These are phyloP conservation scores for Tetranychus urticae DNA, from an alignment of 1,140 invertebrate genomes.

Conservation along the genomic window DNA sequence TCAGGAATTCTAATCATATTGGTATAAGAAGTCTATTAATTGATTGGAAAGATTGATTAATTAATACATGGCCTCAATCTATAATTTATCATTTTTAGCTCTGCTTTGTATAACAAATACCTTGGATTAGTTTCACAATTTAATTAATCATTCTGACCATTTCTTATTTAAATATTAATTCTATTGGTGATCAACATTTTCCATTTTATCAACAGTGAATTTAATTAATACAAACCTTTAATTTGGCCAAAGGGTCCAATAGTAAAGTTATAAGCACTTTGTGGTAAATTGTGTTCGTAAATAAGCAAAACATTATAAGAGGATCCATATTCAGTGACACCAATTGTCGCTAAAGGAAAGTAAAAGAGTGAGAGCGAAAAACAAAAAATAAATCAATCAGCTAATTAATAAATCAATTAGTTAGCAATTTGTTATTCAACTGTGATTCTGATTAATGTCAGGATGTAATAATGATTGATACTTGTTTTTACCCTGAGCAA, in stretches of 20 bases:
- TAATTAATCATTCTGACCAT: neutral
- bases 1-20: no score
- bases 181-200: neutral
- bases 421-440: no score
- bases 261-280: slow-evolving; percentile 33
- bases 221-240: slow-evolving; percentile 20
- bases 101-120: no score
- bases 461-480: no score
- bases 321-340: slow-evolving; percentile 23
- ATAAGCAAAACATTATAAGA: slow-evolving; percentile 22
- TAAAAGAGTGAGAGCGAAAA: slow-evolving; percentile 3
- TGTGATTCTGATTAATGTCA: no score
- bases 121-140: neutral
- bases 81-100: no score
- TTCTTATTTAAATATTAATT: neutral
- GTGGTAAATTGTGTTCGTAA: slow-evolving; percentile 26
- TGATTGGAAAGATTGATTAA: no score
- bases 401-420: neutral
- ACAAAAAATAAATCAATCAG: neutral
- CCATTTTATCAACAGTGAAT: neutral
- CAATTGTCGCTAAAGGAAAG: slow-evolving; percentile 8
- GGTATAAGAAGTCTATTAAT: no score
- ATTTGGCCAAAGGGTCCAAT: slow-evolving; percentile 54
- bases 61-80: no score
- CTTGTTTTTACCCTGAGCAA: no score